Evolutionary conservation across 2,888 invertebrate genomes (phyloP).

Genomic region (Polylopha cassiicola): DNA sequence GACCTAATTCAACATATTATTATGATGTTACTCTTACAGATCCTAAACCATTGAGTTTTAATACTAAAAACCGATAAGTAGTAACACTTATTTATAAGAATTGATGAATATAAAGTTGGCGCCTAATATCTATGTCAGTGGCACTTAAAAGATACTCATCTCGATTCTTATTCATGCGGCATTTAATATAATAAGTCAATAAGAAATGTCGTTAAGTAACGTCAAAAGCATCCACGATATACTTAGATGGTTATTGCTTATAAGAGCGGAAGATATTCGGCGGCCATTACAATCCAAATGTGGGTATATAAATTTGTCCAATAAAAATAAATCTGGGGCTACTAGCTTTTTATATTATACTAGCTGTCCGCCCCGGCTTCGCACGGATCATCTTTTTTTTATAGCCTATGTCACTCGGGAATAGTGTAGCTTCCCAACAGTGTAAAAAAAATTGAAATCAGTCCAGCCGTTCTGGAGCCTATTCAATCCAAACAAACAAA

Average conservation of each 20-base stretch:
- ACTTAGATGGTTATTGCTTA: constrained; percentile 27
- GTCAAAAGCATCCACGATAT: constrained; percentile 30
- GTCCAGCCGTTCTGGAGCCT: no score
- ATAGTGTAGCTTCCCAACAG: no score
- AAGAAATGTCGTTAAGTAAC: constrained; percentile 33
- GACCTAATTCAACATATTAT: no score
- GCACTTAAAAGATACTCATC: constrained; percentile 52
- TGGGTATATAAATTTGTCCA: not conserved
- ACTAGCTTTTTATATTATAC: no score
- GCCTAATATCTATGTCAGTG: constrained; percentile 54
- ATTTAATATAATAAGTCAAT: constrained; percentile 44
- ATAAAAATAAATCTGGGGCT: not conserved
- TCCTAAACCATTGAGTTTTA: not conserved
- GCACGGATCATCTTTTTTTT: no score
- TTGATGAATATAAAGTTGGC: constrained; percentile 60
- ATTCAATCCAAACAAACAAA: no score
- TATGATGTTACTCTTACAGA: no score
- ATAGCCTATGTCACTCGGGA: no score
- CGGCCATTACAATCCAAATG: constrained; percentile 26
- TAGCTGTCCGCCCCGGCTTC: no score
- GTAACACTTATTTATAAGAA: constrained; percentile 31
- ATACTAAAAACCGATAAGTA: not conserved
- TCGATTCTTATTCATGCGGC: constrained; percentile 45
- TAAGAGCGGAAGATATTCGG: constrained; percentile 32
- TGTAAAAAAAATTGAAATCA: no score